Conservation (phyloP, 2,113 vertebrate species). For the Microcebus lehilahytsara region DNA sequence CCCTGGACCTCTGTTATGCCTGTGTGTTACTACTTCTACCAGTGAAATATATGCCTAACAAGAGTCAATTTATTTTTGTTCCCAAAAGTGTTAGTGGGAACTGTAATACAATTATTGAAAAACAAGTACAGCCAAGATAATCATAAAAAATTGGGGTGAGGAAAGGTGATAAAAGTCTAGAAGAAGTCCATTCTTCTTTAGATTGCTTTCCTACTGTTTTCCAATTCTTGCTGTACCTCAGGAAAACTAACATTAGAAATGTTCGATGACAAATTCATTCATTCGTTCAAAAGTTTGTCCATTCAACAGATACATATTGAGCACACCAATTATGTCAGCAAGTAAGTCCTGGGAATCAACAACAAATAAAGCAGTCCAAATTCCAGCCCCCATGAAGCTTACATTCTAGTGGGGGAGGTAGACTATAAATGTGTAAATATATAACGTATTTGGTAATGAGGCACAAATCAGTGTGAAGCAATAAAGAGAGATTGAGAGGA, state of each 20-base stretch:
- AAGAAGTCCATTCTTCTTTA: neutral
- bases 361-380: neutral
- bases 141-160: neutral
- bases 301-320: neutral
- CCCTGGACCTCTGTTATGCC: neutral
- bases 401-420: neutral
- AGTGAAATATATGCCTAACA: neutral
- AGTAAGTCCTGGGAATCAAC: neutral
- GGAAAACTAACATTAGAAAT: neutral
- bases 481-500: neutral
- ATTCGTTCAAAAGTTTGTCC: neutral
- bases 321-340: too few species aligned
- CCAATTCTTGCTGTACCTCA: neutral
- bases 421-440: neutral
- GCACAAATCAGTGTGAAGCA: neutral
- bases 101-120: neutral
- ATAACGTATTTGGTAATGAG: neutral
- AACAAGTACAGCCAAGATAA: neutral
- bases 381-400: neutral
- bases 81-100: neutral
- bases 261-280: neutral
- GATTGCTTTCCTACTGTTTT: neutral
- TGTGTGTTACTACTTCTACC: neutral
- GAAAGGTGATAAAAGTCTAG: neutral
- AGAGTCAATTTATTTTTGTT: neutral